phyloP scores from a whole-genome alignment of 1,140 invertebrate species.

The Pemphigus obesinymphae region DNA sequence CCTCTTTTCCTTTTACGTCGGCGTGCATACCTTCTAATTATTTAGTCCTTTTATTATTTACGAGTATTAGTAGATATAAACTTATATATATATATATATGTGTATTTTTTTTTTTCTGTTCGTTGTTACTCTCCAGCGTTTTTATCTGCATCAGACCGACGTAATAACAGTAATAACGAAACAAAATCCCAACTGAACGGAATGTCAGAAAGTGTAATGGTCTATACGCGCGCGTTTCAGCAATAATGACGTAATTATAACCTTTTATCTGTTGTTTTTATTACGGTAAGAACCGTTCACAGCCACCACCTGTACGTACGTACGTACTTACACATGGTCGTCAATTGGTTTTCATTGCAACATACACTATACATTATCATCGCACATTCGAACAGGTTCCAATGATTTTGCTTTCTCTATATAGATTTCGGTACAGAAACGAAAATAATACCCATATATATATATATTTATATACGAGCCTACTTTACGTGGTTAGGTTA shows the following conservation, averaged over 20 bases:
- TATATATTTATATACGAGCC: no score
- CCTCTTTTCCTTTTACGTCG: not conserved
- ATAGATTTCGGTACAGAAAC: not conserved
- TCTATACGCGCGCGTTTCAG: not conserved
- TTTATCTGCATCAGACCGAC: not conserved
- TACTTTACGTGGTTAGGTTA: no score
- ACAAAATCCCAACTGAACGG: not conserved
- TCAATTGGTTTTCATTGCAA: not conserved
- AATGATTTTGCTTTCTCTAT: not conserved
- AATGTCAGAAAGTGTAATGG: conserved; percentile 25
- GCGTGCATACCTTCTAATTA: conserved; percentile 17
- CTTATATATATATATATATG: not conserved
- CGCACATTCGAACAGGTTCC: not conserved
- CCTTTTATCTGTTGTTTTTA: conserved; percentile 39
- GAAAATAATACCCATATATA: no score
- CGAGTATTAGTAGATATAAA: not conserved
- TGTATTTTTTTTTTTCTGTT: not conserved
- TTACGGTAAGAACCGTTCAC: not conserved
- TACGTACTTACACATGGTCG: not conserved
- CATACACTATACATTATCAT: not conserved
- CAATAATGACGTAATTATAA: conserved; percentile 29
- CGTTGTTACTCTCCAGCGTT: not conserved
- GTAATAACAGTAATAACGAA: conserved; percentile 36
- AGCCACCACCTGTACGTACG: not conserved
- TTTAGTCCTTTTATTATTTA: conserved; percentile 5